Evolutionary conservation across 2,113 vertebrate genomes (phyloP).

Genomic region (Cyanistes caeruleus): DNA sequence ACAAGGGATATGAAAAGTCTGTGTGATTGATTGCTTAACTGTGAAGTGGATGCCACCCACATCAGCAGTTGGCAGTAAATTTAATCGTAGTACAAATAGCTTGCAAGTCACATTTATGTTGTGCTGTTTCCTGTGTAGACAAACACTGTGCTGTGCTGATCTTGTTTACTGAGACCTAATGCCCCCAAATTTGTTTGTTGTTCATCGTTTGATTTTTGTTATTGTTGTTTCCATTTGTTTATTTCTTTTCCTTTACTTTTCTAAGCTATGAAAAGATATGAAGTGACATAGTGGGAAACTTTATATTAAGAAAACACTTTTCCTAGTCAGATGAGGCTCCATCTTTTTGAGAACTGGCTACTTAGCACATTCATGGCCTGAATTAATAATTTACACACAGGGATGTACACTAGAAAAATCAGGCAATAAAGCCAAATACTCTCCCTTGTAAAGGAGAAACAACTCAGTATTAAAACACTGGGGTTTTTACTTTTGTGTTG

Average conservation of each 20-base stretch:
- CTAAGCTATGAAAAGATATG: not conserved
- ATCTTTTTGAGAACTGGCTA: not conserved
- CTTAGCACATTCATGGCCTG: not conserved
- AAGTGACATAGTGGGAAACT: not conserved
- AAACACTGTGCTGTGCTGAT: not conserved
- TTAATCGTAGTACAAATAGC: constrained; percentile 29
- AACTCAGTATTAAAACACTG: not conserved
- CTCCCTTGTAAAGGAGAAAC: not conserved
- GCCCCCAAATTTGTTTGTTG: not conserved
- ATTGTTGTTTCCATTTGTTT: not conserved
- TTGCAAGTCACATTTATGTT: not conserved
- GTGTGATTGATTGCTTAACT: not conserved
- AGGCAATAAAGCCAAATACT: not conserved
- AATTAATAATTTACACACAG: not conserved
- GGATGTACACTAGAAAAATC: not conserved
- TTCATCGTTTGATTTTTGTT: not conserved
- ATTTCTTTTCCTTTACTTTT: not conserved
- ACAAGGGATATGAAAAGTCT: not conserved
- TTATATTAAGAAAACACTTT: not conserved
- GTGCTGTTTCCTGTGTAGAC: not conserved
- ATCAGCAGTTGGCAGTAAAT: constrained; percentile 12
- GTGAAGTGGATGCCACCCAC: not conserved
- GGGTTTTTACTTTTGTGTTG: not conserved
- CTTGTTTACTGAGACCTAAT: not conserved
- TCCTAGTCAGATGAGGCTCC: not conserved